Percentiles rank a stretch among this genome's conserved stretches.
Evolutionary conservation across 2,797 vertebrate species (phyloP).

Genomic region (Galago senegalensis): DNA sequence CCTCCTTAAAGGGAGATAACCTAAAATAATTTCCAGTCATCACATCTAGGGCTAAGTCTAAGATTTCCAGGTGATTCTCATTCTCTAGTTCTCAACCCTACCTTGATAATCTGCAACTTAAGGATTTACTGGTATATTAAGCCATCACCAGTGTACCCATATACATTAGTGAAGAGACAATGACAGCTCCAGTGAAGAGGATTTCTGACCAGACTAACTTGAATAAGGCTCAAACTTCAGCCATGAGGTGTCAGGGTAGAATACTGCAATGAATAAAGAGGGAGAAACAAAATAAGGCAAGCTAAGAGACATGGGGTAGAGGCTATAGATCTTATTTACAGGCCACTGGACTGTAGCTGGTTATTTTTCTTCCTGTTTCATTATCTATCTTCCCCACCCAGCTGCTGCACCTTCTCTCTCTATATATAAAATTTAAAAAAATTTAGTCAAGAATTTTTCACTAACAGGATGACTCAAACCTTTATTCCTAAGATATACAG

Average conservation of each 20-base stretch:
- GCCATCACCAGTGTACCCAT: neutral
- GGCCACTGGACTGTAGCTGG: neutral
- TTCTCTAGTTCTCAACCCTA: neutral
- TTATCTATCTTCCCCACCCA: neutral
- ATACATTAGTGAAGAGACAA: neutral
- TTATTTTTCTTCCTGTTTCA: neutral
- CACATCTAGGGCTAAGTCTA: neutral
- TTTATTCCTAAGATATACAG: conserved; percentile 4
- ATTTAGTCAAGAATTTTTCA: conserved; percentile 18
- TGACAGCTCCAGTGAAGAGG: neutral
- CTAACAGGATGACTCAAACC: neutral
- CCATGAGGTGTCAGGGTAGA: neutral
- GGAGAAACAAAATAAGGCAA: neutral
- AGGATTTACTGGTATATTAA: neutral
- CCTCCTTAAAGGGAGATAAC: neutral
- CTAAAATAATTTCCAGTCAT: conserved; percentile 8
- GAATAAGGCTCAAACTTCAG: conserved; percentile 6
- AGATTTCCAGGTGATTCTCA: conserved; percentile 29
- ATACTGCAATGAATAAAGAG: neutral
- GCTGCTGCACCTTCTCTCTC: neutral
- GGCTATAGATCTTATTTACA: neutral
- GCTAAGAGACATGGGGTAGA: neutral
- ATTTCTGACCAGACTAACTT: neutral
- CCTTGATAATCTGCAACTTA: neutral
- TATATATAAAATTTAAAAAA: neutral